Evolutionary conservation across 2,888 invertebrate species (phyloP), one percentile per base, ranked within the genome.

Genomic region (Philereme transversata): DNA sequence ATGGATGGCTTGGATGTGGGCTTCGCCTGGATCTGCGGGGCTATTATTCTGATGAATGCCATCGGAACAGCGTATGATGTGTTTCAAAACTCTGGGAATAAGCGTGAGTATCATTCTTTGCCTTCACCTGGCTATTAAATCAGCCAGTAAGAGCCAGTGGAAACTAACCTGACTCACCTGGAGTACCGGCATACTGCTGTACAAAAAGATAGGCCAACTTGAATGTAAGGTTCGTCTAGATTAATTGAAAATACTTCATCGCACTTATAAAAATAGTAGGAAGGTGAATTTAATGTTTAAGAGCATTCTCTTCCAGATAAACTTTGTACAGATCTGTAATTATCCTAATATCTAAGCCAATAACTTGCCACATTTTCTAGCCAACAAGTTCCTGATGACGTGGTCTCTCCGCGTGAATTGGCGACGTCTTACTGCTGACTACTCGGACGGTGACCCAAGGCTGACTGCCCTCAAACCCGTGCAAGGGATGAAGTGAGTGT

Each of bases 391-490:
- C 33, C 60, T 86, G 45, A 59, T 73, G 36, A 65, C 79, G 5
- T 87, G 87, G 87, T 86, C 87, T 0, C 40, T 82, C 40, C 67
- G 76, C 6, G 70, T 51, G 4, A 87, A 80, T 69, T 86, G 84
- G 82, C 55, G 57, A 0, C 78, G 84, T 0, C 72, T 87, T 34
- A 74, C 74, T 0, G 75, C 78, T 0, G 70, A 77, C 41, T 64
- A 81, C 61, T 70, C 73, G 2, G 67, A 67, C 8, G 78, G 79
- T 0, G 84, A 87, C 62, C 74, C 76, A 10, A 71, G 81, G 4
- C 71, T 81, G 0, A 34, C 75, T 0, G 78, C 79, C 0, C 76
- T 87, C 4, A 75, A 70, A n/a, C 81, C 86, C 0, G 56, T 85
- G 3, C 82, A 86, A 50, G 86, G 86, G 4, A 70, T 81, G 62